These are phyloP conservation scores for Apostichopus parvimensis DNA, from an alignment of 35 echinoderm and acorn worm species.

Conservation along the genomic window DNA sequence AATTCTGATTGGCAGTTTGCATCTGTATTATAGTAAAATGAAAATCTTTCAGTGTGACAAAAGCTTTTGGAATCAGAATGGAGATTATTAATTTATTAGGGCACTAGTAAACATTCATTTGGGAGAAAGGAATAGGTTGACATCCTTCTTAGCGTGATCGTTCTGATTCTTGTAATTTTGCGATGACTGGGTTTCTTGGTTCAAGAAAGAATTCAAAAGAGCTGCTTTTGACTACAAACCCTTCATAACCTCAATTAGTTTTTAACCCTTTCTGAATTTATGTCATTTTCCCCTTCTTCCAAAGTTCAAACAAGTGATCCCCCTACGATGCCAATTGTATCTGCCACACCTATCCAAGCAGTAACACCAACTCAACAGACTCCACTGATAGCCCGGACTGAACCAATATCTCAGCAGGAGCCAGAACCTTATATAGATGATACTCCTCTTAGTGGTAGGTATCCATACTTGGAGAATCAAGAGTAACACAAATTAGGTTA, in stretches of 20 bases:
- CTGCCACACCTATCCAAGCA: slow-evolving; percentile 81
- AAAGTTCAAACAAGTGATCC: slow-evolving; percentile 50
- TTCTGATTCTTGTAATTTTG: too few species aligned
- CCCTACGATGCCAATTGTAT: slow-evolving; percentile 58
- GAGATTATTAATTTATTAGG: too few species aligned
- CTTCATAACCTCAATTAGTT: background rate
- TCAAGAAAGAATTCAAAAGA: background rate
- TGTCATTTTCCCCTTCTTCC: background rate
- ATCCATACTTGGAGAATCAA: background rate
- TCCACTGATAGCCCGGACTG: slow-evolving; percentile 52
- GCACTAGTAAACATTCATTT: too few species aligned
- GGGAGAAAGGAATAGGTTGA: too few species aligned
- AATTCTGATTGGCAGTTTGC: too few species aligned
- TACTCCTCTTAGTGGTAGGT: slow-evolving; percentile 34
- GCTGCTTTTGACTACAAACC: background rate
- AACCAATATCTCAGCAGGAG: slow-evolving; percentile 48
- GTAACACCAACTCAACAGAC: slow-evolving; percentile 90
- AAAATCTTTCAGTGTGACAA: too few species aligned
- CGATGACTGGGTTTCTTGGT: background rate
- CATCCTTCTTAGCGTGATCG: too few species aligned
- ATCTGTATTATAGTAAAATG: too few species aligned
- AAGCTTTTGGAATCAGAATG: too few species aligned
- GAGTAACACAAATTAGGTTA: too few species aligned
- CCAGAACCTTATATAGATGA: slow-evolving; percentile 48
- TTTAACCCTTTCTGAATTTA: background rate